Conservation (phyloP, 2,888 invertebrate species). For the Leptinotarsa juncta region DNA sequence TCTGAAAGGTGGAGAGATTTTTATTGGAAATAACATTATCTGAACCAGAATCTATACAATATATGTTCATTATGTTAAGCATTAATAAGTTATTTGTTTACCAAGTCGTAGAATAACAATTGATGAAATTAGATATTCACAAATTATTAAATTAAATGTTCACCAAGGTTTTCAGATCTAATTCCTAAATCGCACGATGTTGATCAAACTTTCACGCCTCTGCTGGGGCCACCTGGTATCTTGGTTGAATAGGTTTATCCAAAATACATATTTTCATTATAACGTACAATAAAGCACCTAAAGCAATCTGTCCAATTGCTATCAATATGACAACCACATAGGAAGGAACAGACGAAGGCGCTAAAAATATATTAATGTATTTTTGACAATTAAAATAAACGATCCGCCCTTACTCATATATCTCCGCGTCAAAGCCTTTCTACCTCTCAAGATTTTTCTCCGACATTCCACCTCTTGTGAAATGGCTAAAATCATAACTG, state of each 20-base stretch:
- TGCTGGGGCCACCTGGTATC: conserved; percentile 51
- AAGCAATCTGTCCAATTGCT: conserved; percentile 75
- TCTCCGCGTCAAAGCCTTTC: conserved; percentile 81
- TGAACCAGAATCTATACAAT: no score
- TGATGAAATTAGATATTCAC: neutral
- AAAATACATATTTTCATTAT: conserved; percentile 78
- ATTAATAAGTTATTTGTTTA: no score
- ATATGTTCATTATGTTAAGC: no score
- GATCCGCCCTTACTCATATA: conserved; percentile 78
- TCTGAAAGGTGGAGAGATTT: no score
- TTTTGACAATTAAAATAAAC: conserved; percentile 43
- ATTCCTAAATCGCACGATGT: neutral
- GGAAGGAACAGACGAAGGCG: conserved; percentile 77
- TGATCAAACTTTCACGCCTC: conserved; percentile 17
- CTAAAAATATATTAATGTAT: conserved; percentile 64
- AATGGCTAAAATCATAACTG: conserved; percentile 73
- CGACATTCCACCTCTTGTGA: conserved; percentile 81
- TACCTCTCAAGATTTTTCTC: conserved; percentile 81
- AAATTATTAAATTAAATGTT: neutral
- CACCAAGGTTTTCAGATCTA: neutral
- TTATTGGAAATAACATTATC: no score
- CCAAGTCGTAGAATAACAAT: neutral
- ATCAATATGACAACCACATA: conserved; percentile 80
- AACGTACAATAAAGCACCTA: conserved; percentile 76
- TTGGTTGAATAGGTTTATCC: conserved; percentile 68